Percentiles rank a stretch among this genome's conserved stretches.
These are phyloP conservation scores for Drosophila eugracilis DNA, from an alignment of 1,140 invertebrate species.

Conservation along the genomic window DNA sequence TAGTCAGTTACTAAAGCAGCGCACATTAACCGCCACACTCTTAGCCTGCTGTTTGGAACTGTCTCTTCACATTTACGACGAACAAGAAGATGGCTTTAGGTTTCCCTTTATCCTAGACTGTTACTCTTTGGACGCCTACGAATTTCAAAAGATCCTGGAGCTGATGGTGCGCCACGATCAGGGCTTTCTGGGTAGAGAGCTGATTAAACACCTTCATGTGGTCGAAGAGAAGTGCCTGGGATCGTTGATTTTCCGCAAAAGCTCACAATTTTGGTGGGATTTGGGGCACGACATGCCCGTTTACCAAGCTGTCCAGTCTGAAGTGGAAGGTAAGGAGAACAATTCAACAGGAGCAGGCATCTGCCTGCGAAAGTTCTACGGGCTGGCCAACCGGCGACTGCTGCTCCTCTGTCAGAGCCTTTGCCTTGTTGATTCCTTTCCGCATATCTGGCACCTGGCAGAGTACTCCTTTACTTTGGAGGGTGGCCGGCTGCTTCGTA, in stretches of 20 bases:
- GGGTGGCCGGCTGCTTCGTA: constrained; percentile 87
- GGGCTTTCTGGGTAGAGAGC: constrained; percentile 94
- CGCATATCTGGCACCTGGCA: constrained; percentile 97
- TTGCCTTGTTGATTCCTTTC: constrained; percentile 89
- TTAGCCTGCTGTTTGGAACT: constrained; percentile 97
- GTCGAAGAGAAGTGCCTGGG: constrained; percentile 98
- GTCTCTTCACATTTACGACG: constrained; percentile 93
- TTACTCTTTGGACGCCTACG: constrained; percentile 91
- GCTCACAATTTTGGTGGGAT: constrained; percentile 95
- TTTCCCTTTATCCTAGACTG: constrained; percentile 97
- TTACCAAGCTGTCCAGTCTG: constrained; percentile 87
- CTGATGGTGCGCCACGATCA: constrained; percentile 94
- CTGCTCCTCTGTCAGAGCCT: constrained; percentile 94
- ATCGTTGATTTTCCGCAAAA: constrained; percentile 93
- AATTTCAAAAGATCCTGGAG: constrained; percentile 99
- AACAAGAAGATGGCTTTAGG: constrained; percentile 87
- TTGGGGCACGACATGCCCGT: constrained; percentile 86
- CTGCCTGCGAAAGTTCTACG: constrained; percentile 91
- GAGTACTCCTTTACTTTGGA: constrained; percentile 95
- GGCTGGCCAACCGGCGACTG: constrained; percentile 94
- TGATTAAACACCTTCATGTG: constrained; percentile 97
- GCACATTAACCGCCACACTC: constrained; percentile 93
- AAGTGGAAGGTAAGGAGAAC: constrained; percentile 72
- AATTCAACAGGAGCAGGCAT: constrained; percentile 9
- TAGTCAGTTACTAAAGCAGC: constrained; percentile 87